Conservation (phyloP, 2,888 invertebrate species). For the Eilema depressum region DNA sequence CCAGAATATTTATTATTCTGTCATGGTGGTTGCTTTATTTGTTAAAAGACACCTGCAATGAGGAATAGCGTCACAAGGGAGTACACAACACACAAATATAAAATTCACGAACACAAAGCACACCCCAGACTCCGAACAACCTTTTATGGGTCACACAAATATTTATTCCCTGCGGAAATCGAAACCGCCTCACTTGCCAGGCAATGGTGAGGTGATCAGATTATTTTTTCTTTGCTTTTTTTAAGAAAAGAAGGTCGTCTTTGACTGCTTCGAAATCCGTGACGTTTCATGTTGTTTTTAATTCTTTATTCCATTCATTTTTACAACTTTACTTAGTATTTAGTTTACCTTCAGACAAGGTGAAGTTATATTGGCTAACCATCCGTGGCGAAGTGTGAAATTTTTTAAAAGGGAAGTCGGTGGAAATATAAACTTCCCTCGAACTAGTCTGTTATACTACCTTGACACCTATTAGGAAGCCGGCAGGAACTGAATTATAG, state of each 20-base stretch:
- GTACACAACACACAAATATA: slow-evolving; percentile 9
- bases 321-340: no score
- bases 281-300: background rate
- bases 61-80: background rate
- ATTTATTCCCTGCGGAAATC: slow-evolving; percentile 14
- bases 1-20: slow-evolving; percentile 1
- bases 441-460: no score
- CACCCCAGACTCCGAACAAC: slow-evolving; percentile 11
- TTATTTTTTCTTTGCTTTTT: slow-evolving; percentile 1
- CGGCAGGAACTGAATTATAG: no score
- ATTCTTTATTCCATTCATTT: background rate
- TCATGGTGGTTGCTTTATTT: background rate
- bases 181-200: slow-evolving; percentile 9
- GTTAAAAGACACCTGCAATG: background rate
- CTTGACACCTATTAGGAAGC: no score
- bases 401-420: no score
- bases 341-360: no score
- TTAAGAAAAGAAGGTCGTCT: background rate
- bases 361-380: no score
- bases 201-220: slow-evolving; percentile 5
- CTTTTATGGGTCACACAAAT: slow-evolving; percentile 18
- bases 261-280: background rate
- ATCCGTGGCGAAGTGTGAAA: no score
- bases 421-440: no score
- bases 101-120: slow-evolving; percentile 17